phyloP scores from a whole-genome alignment of 92 coral and sea anemone genomes.

The Parazoanthus atlanticus region DNA sequence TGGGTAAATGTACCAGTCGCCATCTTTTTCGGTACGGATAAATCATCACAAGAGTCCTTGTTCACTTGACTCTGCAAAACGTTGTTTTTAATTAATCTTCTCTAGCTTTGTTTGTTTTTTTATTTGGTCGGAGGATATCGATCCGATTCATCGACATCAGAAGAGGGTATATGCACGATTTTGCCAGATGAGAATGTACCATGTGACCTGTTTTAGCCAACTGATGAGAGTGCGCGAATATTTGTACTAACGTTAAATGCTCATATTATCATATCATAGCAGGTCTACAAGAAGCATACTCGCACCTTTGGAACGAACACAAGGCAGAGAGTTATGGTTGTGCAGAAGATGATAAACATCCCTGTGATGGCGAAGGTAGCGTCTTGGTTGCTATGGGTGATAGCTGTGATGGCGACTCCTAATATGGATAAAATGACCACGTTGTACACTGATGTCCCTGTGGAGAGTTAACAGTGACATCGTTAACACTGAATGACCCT shows the following conservation, averaged over 20 bases:
- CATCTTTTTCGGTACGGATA: no score
- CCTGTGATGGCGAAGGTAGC: constrained; percentile 69
- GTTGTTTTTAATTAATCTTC: no score
- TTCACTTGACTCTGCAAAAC: no score
- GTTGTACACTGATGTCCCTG: constrained; percentile 80
- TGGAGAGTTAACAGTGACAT: neutral
- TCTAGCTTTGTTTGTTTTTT: no score
- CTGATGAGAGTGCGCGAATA: no score
- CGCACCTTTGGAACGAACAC: constrained; percentile 78
- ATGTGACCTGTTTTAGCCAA: no score
- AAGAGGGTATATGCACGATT: no score
- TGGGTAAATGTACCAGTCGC: no score
- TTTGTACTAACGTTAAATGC: neutral
- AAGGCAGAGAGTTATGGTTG: constrained; percentile 75
- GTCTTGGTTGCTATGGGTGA: constrained; percentile 67
- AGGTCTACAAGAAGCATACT: neutral
- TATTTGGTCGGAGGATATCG: no score
- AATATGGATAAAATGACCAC: constrained; percentile 71
- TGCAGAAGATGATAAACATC: constrained; percentile 70
- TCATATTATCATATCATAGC: neutral
- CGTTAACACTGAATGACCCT: neutral
- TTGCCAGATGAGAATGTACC: no score
- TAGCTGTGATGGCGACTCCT: constrained; percentile 66
- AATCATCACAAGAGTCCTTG: no score
- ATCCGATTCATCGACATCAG: no score